These are phyloP conservation scores for Drosophila lacicola DNA, from an alignment of 2,888 invertebrate species.

Conservation along the genomic window DNA sequence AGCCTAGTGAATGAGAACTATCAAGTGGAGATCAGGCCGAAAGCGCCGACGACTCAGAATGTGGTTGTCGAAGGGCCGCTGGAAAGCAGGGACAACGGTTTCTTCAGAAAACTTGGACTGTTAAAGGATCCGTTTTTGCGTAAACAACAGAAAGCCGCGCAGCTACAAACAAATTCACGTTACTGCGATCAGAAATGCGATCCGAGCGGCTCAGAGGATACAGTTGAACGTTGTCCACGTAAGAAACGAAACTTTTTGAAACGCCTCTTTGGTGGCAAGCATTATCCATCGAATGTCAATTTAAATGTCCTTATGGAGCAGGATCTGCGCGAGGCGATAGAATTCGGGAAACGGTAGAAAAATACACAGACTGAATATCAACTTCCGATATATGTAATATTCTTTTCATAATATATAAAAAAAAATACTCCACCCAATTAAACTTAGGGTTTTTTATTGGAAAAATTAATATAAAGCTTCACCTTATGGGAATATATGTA, in stretches of 20 bases:
- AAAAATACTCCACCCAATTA: not conserved
- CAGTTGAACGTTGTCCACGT: not conserved
- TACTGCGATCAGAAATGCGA: not conserved
- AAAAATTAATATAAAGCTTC: too few species aligned
- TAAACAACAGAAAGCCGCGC: not conserved
- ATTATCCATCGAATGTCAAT: not conserved
- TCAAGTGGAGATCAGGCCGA: not conserved
- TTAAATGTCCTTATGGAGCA: not conserved
- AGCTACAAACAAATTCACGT: too few species aligned
- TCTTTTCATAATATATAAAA: not conserved
- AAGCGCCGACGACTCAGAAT: not conserved
- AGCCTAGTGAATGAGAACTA: too few species aligned
- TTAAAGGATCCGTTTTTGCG: not conserved
- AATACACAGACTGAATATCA: not conserved
- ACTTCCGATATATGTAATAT: not conserved
- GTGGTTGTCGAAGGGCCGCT: not conserved
- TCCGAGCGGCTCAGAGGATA: not conserved
- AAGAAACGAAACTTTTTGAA: constrained; percentile 25
- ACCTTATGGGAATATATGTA: too few species aligned
- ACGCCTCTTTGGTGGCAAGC: constrained; percentile 25
- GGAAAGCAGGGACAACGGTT: not conserved
- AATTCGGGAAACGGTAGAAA: not conserved
- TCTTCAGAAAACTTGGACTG: constrained; percentile 8
- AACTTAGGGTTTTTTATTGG: too few species aligned
- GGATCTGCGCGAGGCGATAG: not conserved